These are phyloP conservation scores for Caenorhabditis auriculariae DNA, from an alignment of 2,888 invertebrate genomes.

Conservation along the genomic window DNA sequence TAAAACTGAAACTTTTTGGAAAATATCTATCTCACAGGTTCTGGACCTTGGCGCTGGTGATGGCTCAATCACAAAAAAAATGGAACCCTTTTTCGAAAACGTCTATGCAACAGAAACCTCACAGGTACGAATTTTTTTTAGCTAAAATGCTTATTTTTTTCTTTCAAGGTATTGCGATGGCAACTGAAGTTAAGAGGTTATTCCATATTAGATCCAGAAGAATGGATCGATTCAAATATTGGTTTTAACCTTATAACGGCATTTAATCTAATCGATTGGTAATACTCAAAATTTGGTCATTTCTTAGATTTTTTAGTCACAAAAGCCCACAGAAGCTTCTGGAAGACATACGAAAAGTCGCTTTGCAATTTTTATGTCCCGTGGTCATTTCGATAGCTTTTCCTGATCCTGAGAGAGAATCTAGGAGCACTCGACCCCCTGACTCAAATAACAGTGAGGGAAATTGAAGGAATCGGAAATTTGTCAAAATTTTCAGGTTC, in stretches of 20 bases:
- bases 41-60: conserved; percentile 93
- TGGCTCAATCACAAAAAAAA: conserved; percentile 83
- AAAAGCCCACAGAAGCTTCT: conserved; percentile 80
- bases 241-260: conserved; percentile 77
- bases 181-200: conserved; percentile 78
- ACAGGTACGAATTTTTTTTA: conserved; percentile 63
- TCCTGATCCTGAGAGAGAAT: conserved; percentile 73
- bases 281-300: background rate
- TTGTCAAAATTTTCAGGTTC: no score
- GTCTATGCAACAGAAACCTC: conserved; percentile 90
- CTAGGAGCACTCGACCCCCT: conserved; percentile 23
- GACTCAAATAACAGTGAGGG: no score
- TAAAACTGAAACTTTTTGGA: no score
- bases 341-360: conserved; percentile 73
- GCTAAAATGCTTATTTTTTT: no score
- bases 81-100: conserved; percentile 74
- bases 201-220: conserved; percentile 70
- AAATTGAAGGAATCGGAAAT: no score
- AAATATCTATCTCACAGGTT: conserved; percentile 54
- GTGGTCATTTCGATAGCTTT: conserved; percentile 81
- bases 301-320: conserved; percentile 69
- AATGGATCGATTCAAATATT: conserved; percentile 27
- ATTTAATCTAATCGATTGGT: conserved; percentile 86
- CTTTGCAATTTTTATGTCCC: conserved; percentile 70
- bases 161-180: conserved; percentile 75